phyloP scores from a whole-genome alignment of 2,797 vertebrate species.

The Eulemur rubriventer region DNA sequence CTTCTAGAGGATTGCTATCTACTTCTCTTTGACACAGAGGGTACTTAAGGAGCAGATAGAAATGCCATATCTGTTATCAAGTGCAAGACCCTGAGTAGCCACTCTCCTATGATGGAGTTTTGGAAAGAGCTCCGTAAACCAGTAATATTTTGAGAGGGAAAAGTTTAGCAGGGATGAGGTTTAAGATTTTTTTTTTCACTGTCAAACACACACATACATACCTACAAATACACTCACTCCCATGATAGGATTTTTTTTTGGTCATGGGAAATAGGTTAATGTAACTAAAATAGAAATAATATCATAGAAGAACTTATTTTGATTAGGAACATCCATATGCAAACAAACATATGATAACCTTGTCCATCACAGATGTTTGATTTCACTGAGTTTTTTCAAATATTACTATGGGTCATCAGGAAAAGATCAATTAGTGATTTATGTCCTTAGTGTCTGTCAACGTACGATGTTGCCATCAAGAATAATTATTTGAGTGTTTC shows the following conservation, averaged over 20 bases:
- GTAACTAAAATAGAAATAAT: background rate
- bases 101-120: background rate
- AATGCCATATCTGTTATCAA: background rate
- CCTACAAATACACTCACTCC: background rate
- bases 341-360: background rate
- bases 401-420: background rate
- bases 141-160: background rate
- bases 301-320: background rate
- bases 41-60: background rate
- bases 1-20: background rate
- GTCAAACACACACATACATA: background rate
- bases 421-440: background rate
- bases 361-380: background rate
- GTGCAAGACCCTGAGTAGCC: background rate
- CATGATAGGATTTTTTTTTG: background rate
- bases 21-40: background rate
- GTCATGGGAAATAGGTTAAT: background rate
- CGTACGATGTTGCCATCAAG: background rate
- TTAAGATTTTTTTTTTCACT: background rate
- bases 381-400: conserved; percentile 20
- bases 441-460: background rate
- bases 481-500: background rate
- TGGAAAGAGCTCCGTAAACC: background rate
- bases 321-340: background rate
- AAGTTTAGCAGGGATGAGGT: background rate